Evolutionary conservation across 2,113 vertebrate genomes (phyloP).

Genomic region (Equus quagga): DNA sequence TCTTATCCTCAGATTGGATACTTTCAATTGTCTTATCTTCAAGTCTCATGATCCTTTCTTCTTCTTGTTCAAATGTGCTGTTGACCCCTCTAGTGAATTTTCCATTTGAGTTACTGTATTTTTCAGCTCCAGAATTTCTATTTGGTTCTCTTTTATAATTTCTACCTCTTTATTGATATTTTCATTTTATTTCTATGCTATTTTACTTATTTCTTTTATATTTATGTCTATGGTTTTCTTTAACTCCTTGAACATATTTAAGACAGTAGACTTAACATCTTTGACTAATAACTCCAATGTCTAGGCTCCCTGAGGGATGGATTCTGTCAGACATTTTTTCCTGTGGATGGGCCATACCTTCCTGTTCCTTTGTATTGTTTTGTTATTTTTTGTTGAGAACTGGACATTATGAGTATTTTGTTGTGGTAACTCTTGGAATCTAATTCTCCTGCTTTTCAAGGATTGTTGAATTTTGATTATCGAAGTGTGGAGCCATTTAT

Average conservation of each 20-base stretch:
- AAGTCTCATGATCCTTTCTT: neutral
- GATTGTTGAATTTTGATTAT: neutral
- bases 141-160: neutral
- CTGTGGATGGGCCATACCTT: neutral
- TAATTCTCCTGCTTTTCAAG: neutral
- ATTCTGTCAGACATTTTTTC: neutral
- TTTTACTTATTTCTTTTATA: neutral
- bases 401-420: neutral
- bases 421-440: neutral
- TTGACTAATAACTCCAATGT: neutral
- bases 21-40: neutral
- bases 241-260: neutral
- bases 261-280: neutral
- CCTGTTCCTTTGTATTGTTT: neutral
- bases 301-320: neutral
- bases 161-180: neutral
- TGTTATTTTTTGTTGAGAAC: neutral
- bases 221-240: neutral
- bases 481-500: neutral
- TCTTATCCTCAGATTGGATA: neutral
- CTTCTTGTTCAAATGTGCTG: neutral
- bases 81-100: neutral
- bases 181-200: neutral
- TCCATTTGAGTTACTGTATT: neutral
- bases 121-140: neutral